Evolutionary conservation across 2,113 vertebrate genomes (phyloP).

Genomic region (Engraulis encrasicolus): DNA sequence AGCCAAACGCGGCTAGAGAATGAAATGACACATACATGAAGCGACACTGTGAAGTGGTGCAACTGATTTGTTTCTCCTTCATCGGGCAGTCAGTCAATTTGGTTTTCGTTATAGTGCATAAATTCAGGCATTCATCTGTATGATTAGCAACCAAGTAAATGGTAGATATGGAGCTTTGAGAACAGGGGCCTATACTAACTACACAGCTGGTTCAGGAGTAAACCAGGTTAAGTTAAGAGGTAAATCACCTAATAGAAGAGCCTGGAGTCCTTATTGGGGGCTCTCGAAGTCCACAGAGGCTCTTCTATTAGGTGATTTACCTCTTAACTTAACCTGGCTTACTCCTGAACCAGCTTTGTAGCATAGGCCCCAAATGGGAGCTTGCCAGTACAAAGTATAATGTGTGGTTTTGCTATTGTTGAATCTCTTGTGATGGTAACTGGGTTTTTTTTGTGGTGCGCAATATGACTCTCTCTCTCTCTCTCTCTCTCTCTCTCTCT

Average conservation of each 20-base stretch:
- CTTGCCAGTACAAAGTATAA: not conserved
- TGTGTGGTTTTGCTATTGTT: not conserved
- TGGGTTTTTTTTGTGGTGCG: not conserved
- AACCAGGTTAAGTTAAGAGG: too few relatives aligned
- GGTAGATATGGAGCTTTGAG: not conserved
- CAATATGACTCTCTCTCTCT: not conserved
- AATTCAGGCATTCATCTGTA: not conserved
- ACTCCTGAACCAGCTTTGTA: too few relatives aligned
- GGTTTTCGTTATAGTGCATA: not conserved
- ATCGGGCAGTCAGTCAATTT: not conserved
- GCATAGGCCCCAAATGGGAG: too few relatives aligned
- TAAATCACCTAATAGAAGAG: too few relatives aligned
- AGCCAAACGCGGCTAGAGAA: not conserved
- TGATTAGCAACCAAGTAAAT: not conserved
- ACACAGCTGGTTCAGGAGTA: too few relatives aligned
- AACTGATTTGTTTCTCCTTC: constrained; percentile 1
- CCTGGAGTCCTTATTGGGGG: too few relatives aligned
- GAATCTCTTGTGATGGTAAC: not conserved
- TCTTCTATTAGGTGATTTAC: too few relatives aligned
- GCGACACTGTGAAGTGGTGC: not conserved
- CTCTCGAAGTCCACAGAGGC: too few relatives aligned
- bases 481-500: too few relatives aligned
- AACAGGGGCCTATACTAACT: too few relatives aligned
- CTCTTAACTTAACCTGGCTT: too few relatives aligned
- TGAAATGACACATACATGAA: not conserved